Evolutionary conservation across 2,113 vertebrate species (phyloP), one percentile per base, ranked within the genome.

Genomic region (Herpetotheres cachinnans): DNA sequence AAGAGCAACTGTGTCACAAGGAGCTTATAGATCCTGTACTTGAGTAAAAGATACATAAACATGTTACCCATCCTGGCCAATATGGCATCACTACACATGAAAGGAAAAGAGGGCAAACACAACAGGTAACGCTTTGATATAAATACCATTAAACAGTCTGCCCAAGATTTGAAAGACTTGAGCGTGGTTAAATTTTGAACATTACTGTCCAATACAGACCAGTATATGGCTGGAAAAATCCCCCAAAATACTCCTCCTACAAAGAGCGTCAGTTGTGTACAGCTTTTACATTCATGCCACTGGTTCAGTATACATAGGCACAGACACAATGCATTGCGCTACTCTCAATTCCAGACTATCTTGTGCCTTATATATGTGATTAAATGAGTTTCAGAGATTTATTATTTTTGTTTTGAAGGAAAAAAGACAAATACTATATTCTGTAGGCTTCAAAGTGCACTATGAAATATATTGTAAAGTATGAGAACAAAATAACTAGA

Each of bases 401-500:
- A 65, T 38, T 82, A 16, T 38, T 78, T 47, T 40, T 67, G 30
- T 56, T 95, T 55, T 69, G 38, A 88, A 94, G 49, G 17, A 25
- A 93, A 63, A 81, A 65, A 49, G 8, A 32, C 46, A 85, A 93
- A 76, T 54, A 85, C 10, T 70, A 12, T 47, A 66, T 62, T 94
- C 46, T 66, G n/a, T 55, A 63, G 22, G 32, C 73, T 87, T 87
- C 79, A 73, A 87, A 84, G 65, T 42, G 6, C 49, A 70, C 44
- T 52, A 5, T 36, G 42, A 73, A 66, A 83, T 72, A 54, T 6
- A 83, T 7, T 79, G 30, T 69, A 30, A 91, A 66, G 71, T 38
- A 76, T 59, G 62, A 74, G n/a, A 86, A 91, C 44, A 84, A 93
- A 95, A 84, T 82, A 92, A 72, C 58, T 58, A 80, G 89, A 72